A percentile compares a stretch with the other conserved stretches of the same genome.
Evolutionary conservation across 1,140 invertebrate genomes (phyloP).

Genomic region (Aphelenchoides besseyi): DNA sequence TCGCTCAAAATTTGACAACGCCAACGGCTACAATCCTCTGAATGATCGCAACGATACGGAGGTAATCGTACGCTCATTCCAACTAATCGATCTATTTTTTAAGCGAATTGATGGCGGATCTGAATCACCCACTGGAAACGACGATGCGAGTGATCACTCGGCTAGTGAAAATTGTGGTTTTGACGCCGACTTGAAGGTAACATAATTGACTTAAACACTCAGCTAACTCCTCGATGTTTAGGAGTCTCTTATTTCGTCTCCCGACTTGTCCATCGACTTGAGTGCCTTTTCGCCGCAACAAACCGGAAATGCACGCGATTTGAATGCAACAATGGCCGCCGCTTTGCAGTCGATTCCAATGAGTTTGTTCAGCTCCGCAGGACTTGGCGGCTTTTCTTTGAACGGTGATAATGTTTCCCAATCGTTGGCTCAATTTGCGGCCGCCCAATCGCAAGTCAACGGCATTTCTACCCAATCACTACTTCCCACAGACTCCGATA

Average conservation of each 20-base stretch:
- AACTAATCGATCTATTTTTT: too few species aligned
- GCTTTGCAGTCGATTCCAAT: constrained; percentile 9
- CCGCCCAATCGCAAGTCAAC: constrained; percentile 19
- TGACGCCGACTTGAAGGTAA: constrained; percentile 31
- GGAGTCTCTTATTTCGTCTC: constrained; percentile 46
- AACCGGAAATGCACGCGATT: not conserved
- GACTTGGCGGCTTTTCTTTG: constrained; percentile 27
- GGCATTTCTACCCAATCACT: not conserved
- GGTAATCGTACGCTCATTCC: not conserved
- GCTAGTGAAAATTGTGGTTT: constrained; percentile 45
- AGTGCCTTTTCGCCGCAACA: constrained; percentile 16
- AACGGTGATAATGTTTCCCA: constrained; percentile 16
- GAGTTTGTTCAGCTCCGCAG: not conserved
- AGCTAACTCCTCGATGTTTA: constrained; percentile 18
- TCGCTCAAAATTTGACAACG: constrained; percentile 43
- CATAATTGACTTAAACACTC: not conserved
- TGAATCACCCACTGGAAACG: constrained; percentile 56
- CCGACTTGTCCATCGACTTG: constrained; percentile 41
- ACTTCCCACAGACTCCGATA: not conserved
- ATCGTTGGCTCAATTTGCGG: constrained; percentile 24
- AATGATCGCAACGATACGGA: constrained; percentile 10
- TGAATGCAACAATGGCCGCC: constrained; percentile 12
- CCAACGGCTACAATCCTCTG: constrained; percentile 37
- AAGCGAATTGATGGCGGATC: constrained; percentile 59
- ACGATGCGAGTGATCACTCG: constrained; percentile 53